These are phyloP conservation scores for Psococerastis gibbosa DNA, from an alignment of 2,888 invertebrate species.

Conservation along the genomic window DNA sequence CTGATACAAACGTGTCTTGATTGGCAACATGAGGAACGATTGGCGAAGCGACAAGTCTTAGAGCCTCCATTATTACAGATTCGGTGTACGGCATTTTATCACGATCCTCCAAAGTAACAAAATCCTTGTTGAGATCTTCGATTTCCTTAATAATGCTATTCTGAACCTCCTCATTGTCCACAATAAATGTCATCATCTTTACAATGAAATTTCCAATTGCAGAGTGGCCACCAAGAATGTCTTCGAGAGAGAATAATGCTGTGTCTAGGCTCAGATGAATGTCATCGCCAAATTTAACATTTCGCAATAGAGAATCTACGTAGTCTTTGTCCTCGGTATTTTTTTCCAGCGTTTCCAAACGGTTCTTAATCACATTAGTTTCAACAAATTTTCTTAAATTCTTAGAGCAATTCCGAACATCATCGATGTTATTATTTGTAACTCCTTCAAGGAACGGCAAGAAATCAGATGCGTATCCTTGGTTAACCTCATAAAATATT, in stretches of 20 bases:
- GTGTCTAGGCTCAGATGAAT: constrained; percentile 29
- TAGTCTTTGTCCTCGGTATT: constrained; percentile 29
- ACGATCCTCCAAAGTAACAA: constrained; percentile 27
- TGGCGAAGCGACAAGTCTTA: constrained; percentile 42
- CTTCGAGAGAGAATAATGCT: constrained; percentile 31
- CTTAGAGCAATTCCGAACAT: constrained; percentile 31
- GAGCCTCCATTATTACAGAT: constrained; percentile 38
- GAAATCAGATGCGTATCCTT: constrained; percentile 45
- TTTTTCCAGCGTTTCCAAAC: constrained; percentile 23
- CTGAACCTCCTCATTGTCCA: constrained; percentile 32
- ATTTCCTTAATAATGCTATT: constrained; percentile 32
- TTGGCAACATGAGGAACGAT: constrained; percentile 48
- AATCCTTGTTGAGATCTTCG: constrained; percentile 21
- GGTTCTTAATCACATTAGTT: constrained; percentile 29
- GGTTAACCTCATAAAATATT: constrained; percentile 46
- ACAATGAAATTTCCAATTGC: constrained; percentile 41
- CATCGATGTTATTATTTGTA: constrained; percentile 29
- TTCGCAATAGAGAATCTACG: constrained; percentile 35
- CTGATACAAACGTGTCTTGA: constrained; percentile 37
- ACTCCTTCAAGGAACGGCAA: constrained; percentile 39
- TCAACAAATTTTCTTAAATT: constrained; percentile 34
- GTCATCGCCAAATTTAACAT: constrained; percentile 28
- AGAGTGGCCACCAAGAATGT: constrained; percentile 40
- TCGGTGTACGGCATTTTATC: constrained; percentile 37
- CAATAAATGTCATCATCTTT: constrained; percentile 36